phyloP scores from a whole-genome alignment of 2,113 vertebrate genomes.

The Peromyscus polionotus region DNA sequence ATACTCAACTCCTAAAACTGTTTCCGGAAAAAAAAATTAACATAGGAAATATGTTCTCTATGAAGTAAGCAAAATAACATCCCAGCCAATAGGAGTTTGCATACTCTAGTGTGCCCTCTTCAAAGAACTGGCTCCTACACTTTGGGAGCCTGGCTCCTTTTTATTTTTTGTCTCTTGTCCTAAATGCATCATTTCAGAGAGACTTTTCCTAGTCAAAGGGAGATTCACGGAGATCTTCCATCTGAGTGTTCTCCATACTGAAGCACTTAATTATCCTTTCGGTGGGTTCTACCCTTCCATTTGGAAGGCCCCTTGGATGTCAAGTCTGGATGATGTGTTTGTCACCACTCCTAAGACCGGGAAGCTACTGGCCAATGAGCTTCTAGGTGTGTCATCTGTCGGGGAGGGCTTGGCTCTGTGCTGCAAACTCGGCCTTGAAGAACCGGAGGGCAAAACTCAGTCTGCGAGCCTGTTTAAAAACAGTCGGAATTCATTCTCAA shows the following conservation, averaged over 20 bases:
- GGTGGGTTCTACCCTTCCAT: neutral
- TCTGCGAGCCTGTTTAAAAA: neutral
- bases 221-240: neutral
- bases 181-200: neutral
- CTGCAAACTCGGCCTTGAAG: neutral
- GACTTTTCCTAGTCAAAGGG: neutral
- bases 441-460: neutral
- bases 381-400: neutral
- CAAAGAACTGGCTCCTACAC: constrained; percentile 7
- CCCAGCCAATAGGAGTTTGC: neutral
- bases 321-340: neutral
- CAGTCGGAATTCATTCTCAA: neutral
- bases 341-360: neutral
- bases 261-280: neutral
- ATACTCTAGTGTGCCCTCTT: neutral
- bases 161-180: neutral
- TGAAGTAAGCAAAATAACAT: neutral
- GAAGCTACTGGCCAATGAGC: neutral
- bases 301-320: neutral
- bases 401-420: neutral
- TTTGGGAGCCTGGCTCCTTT: neutral
- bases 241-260: neutral
- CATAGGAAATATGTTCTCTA: constrained; percentile 1
- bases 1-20: neutral
- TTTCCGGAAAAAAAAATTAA: neutral